Percentiles rank a stretch among this genome's conserved stretches.
Evolutionary conservation across 2,888 invertebrate species (phyloP).

Genomic region (Notodonta ziczac): DNA sequence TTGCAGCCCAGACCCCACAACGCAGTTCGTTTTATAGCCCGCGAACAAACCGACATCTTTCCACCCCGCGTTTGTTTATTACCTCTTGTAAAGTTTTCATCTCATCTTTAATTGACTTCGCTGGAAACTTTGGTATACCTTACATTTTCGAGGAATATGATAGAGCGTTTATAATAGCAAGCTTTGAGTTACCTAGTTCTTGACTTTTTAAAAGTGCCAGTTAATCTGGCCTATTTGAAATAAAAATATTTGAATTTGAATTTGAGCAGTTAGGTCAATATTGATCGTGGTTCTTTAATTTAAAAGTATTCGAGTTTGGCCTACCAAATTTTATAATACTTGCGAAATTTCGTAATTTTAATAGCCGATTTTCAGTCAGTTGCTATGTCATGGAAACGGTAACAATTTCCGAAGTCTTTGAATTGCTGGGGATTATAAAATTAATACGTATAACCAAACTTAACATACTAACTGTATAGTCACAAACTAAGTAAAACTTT

Average conservation of each 20-base stretch:
- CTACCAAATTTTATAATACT: background rate
- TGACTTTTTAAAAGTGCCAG: too few species aligned
- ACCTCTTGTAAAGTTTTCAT: slow-evolving; percentile 63
- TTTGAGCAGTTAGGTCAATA: slow-evolving; percentile 21
- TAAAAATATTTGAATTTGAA: too few species aligned
- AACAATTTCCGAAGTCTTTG: too few species aligned
- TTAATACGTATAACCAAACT: too few species aligned
- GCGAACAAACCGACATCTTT: slow-evolving; percentile 79
- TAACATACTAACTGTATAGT: too few species aligned
- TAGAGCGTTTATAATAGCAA: slow-evolving; percentile 21
- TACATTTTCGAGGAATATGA: slow-evolving; percentile 28
- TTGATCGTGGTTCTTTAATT: slow-evolving; percentile 14
- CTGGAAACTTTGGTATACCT: slow-evolving; percentile 55
- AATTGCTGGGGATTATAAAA: too few species aligned
- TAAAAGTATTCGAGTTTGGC: background rate
- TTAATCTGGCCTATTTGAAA: too few species aligned
- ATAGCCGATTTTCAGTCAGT: too few species aligned
- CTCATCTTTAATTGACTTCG: slow-evolving; percentile 63
- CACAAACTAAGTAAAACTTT: too few species aligned
- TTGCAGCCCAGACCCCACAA: slow-evolving; percentile 59
- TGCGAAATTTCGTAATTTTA: background rate
- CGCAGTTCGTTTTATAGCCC: slow-evolving; percentile 73
- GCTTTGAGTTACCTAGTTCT: too few species aligned
- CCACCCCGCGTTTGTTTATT: slow-evolving; percentile 74
- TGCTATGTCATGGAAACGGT: too few species aligned